phyloP scores from a whole-genome alignment of 2,888 invertebrate genomes.

The Drosophila tanythrix region DNA sequence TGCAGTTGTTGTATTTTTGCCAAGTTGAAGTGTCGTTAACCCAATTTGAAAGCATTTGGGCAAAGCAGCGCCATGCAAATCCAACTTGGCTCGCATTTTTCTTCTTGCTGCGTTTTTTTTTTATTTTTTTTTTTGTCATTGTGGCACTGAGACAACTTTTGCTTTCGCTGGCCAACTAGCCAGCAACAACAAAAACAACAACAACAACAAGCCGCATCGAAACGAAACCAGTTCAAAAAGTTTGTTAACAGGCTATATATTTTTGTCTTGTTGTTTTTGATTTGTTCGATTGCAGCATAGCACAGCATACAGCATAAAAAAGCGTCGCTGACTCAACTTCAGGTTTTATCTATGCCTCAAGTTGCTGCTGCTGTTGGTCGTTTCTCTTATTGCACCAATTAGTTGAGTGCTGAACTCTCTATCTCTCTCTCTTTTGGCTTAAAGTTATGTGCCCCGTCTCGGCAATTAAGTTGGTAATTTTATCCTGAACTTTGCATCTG shows the following conservation, averaged over 20 bases:
- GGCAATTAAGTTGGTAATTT: constrained; percentile 77
- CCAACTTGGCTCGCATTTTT: constrained; percentile 45
- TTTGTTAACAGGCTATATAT: constrained; percentile 55
- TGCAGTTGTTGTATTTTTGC: constrained; percentile 13
- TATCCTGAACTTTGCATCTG: constrained; percentile 76
- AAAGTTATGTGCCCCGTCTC: constrained; percentile 60
- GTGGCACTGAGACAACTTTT: constrained; percentile 71
- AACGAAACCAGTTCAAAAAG: constrained; percentile 74
- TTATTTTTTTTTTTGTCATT: constrained; percentile 36
- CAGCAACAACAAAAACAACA: constrained; percentile 12
- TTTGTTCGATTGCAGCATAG: constrained; percentile 69
- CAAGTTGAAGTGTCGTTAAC: constrained; percentile 81
- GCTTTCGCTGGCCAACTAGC: constrained; percentile 69
- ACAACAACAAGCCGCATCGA: constrained; percentile 18
- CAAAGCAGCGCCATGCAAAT: constrained; percentile 68
- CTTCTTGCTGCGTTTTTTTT: constrained; percentile 21
- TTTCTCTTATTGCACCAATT: constrained; percentile 59
- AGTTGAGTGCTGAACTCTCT: constrained; percentile 35
- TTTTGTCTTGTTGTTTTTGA: constrained; percentile 22
- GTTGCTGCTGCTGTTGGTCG: constrained; percentile 28
- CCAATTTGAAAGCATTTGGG: constrained; percentile 80
- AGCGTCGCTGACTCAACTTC: constrained; percentile 51
- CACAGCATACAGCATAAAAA: constrained; percentile 41
- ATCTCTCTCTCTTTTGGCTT: constrained; percentile 31
- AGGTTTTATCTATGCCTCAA: constrained; percentile 19